Conservation (phyloP, 2,797 vertebrate genomes). For the Phyllotis vaccarum region DNA sequence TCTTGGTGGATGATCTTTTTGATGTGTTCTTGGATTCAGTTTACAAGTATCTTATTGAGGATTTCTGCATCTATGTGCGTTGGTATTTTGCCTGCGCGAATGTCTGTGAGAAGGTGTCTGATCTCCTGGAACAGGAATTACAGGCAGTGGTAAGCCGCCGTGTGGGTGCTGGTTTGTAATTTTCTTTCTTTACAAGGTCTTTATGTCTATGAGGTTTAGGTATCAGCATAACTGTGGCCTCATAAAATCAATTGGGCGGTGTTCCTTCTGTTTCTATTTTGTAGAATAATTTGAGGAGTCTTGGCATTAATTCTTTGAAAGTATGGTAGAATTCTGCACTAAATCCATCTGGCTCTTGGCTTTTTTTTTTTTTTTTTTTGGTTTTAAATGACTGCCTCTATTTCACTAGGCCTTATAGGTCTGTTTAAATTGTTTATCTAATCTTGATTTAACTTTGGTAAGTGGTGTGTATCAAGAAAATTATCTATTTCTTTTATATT, state of each 20-base stretch:
- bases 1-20: background rate
- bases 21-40: background rate
- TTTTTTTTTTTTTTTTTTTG: background rate
- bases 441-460: background rate
- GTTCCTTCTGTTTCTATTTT: background rate
- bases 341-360: background rate
- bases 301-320: background rate
- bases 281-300: background rate
- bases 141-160: no score
- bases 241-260: background rate
- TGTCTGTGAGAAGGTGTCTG: no score
- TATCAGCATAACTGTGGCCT: background rate
- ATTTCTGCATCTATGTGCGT: background rate
- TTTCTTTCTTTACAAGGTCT: background rate
- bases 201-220: background rate
- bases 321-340: background rate
- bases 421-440: background rate
- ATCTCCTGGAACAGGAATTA: no score
- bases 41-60: background rate
- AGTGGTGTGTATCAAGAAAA: background rate
- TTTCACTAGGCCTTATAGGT: background rate
- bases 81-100: no score
- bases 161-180: background rate
- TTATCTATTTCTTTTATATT: background rate
- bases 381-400: background rate